Base-by-base conservation (phyloP, 2,113 vertebrate genomes). In the Mirza zaza region DNA sequence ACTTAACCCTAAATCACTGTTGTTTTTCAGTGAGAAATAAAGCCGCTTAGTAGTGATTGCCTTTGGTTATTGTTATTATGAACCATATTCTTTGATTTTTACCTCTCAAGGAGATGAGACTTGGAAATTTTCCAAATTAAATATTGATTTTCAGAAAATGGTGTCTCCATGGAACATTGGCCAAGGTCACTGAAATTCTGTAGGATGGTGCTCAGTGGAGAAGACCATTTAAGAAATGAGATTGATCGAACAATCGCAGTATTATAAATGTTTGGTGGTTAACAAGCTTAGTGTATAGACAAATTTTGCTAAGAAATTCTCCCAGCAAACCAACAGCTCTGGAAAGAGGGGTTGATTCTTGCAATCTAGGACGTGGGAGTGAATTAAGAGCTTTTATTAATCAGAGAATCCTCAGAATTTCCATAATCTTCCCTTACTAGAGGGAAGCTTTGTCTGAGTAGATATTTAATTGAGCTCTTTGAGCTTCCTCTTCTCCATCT, bases 21-120 rank as follows among this genome's bases (percentile, higher is more conserved):
- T 87, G 82, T 52, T 96, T 81, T 91, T 83, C n/a, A 70, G 17
- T 45, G 23, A 14, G n/a, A 94, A 55, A 82, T 81, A 75, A 90
- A 59, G 39, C 68, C 27, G 8, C 67, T 81, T 87, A 39, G 11
- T 57, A 75, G 27, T 55, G n/a, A 82, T 90, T n/a, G 3, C 48
- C 73, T 76, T 92, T 89, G 48, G 57, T 94, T 94, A 68, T 12
- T 88, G 34, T 52, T 61, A 52, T 79, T 73, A 80, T 84, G 21
- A 92, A 50, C 13, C 68, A 34, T 79, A 36, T 68, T 88, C n/a
- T 91, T 79, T 86, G 5, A 87, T 50, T 70, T 94, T 71, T 52
- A 45, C 39, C 25, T 73, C 42, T 68, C 7, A 87, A 84, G 52
- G 9, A 80, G 34, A 39, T 85, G n/a, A n/a, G 29, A 57, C 34